These are phyloP conservation scores for Pteromalus puparum DNA, from an alignment of 1,140 invertebrate species.

Conservation along the genomic window DNA sequence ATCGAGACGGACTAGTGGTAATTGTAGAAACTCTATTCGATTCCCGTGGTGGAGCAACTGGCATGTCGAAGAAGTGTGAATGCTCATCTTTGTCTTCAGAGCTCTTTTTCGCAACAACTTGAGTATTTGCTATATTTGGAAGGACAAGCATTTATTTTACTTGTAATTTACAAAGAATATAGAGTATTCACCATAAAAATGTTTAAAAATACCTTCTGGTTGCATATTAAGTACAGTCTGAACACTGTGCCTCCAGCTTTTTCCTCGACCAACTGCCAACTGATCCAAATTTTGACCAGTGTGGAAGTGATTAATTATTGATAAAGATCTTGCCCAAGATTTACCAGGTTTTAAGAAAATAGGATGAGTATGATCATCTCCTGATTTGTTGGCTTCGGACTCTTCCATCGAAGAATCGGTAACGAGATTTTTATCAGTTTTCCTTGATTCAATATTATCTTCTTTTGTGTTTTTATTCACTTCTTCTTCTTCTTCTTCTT, in stretches of 20 bases:
- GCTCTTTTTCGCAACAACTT: slow-evolving; percentile 56
- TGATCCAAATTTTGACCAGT: slow-evolving; percentile 59
- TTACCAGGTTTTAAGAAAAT: slow-evolving; percentile 70
- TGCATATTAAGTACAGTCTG: slow-evolving; percentile 66
- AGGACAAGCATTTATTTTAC: not conserved
- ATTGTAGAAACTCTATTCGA: slow-evolving; percentile 8
- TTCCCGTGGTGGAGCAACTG: not conserved
- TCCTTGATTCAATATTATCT: not conserved
- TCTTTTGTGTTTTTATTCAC: not conserved
- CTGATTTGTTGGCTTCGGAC: not conserved
- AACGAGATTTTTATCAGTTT: slow-evolving; percentile 15
- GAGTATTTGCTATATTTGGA: slow-evolving; percentile 54
- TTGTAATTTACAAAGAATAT: not conserved
- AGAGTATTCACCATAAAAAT: not conserved
- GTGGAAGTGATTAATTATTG: slow-evolving; percentile 67
- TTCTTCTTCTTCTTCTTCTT: slow-evolving; percentile 4
- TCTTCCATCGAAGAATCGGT: slow-evolving; percentile 13
- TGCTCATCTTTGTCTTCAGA: slow-evolving; percentile 49
- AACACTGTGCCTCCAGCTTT: slow-evolving; percentile 68
- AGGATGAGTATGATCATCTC: slow-evolving; percentile 35
- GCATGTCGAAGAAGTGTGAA: not conserved
- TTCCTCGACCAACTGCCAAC: slow-evolving; percentile 63
- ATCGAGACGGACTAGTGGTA: slow-evolving; percentile 22
- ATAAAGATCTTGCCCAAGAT: slow-evolving; percentile 70
- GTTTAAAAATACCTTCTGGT: slow-evolving; percentile 38